A percentile compares a stretch with the other conserved stretches of the same genome.
These are phyloP conservation scores for Chrysogorgia sp. DNA, from an alignment of 92 coral and sea anemone species.

Conservation along the genomic window DNA sequence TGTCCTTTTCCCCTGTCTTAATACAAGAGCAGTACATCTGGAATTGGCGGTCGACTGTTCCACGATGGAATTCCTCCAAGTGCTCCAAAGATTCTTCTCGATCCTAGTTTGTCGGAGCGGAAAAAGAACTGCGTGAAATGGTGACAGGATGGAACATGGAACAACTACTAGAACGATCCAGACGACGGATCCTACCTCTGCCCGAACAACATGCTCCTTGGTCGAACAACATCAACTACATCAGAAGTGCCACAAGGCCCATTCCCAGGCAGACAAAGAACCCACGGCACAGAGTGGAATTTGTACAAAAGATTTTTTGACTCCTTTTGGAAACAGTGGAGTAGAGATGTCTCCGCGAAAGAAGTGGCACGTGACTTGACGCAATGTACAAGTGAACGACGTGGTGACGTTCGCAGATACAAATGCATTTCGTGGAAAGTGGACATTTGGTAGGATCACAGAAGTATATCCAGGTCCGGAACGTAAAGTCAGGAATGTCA, in stretches of 20 bases:
- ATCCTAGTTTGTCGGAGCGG: slow-evolving; percentile 54
- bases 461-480: no score
- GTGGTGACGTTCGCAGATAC: no score
- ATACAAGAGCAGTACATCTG: slow-evolving; percentile 47
- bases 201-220: slow-evolving; percentile 50
- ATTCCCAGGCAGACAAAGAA: slow-evolving; percentile 44
- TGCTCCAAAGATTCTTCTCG: slow-evolving; percentile 50
- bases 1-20: neutral
- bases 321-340: slow-evolving; percentile 66
- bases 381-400: slow-evolving; percentile 6
- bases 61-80: slow-evolving; percentile 54
- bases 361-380: slow-evolving; percentile 32
- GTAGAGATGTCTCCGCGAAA: slow-evolving; percentile 51
- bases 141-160: slow-evolving; percentile 14
- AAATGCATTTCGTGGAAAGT: no score
- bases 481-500: no score
- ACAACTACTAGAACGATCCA: slow-evolving; percentile 49
- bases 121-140: slow-evolving; percentile 49
- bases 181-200: slow-evolving; percentile 50
- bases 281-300: slow-evolving; percentile 54
- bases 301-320: slow-evolving; percentile 52
- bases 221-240: slow-evolving; percentile 43
- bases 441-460: no score
- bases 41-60: slow-evolving; percentile 53
- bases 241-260: slow-evolving; percentile 56